Percentiles rank a stretch among this genome's conserved stretches.
Evolutionary conservation across 2,797 vertebrate species (phyloP).

Genomic region (Falco peregrinus): DNA sequence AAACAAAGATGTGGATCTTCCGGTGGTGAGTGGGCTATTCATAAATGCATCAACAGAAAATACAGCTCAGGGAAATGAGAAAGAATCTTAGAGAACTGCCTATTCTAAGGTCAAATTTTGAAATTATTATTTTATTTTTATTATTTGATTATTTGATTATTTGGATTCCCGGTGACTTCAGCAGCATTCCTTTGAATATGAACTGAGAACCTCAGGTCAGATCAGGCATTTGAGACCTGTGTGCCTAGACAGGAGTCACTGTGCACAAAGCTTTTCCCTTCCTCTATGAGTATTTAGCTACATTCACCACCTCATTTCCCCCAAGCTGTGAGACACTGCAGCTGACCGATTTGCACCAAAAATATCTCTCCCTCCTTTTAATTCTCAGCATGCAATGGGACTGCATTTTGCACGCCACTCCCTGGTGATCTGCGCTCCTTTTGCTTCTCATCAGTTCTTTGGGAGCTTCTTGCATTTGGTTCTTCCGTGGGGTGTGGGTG

Average conservation of each 20-base stretch:
- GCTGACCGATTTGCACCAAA: background rate
- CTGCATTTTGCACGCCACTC: background rate
- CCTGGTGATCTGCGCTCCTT: background rate
- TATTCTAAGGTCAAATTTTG: background rate
- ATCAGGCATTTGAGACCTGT: background rate
- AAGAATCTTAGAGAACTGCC: background rate
- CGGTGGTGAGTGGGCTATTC: background rate
- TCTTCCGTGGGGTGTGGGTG: background rate
- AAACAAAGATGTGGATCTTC: background rate
- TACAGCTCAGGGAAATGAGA: background rate
- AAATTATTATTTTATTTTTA: background rate
- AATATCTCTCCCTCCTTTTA: background rate
- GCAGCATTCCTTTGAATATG: background rate
- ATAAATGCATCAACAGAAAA: background rate
- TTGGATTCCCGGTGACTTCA: background rate
- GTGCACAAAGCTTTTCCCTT: background rate
- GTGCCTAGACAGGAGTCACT: background rate
- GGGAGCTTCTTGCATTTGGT: constrained; percentile 20
- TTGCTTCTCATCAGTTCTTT: constrained; percentile 29
- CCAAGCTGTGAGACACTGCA: background rate
- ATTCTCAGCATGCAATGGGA: background rate
- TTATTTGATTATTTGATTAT: background rate
- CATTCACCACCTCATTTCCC: background rate
- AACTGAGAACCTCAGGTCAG: background rate
- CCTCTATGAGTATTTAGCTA: background rate